These are phyloP conservation scores for Noturus placidus DNA, from an alignment of 2,113 vertebrate species.

Conservation along the genomic window DNA sequence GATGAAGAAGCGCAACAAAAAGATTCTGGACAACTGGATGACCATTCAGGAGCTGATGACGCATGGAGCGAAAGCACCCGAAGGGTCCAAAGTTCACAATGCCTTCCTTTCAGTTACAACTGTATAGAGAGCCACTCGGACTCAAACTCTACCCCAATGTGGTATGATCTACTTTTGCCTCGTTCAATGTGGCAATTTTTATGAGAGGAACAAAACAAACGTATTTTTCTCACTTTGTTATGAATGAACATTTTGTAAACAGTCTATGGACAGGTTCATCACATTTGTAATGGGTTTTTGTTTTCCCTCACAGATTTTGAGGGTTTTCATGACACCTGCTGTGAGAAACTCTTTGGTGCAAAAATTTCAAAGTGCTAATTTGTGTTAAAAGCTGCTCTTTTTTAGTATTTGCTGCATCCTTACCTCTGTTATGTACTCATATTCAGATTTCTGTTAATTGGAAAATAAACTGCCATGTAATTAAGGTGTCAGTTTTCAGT, in stretches of 20 bases:
- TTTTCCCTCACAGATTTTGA: conserved; percentile 54
- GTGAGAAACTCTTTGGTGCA: conserved; percentile 46
- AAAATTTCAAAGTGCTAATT: conserved; percentile 42
- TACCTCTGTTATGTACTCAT: background rate
- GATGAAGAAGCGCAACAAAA: conserved; percentile 98
- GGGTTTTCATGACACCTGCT: conserved; percentile 50
- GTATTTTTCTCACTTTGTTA: conserved; percentile 95
- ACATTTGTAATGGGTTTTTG: conserved; percentile 57
- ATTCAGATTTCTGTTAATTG: conserved; percentile 29
- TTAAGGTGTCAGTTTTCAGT: conserved; percentile 17
- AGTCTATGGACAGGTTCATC: conserved; percentile 67
- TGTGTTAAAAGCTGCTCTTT: conserved; percentile 38
- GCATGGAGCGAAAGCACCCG: conserved; percentile 90
- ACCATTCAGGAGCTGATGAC: conserved; percentile 99
- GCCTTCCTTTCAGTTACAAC: conserved; percentile 98
- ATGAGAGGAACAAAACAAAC: conserved; percentile 70
- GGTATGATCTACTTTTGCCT: conserved; percentile 92
- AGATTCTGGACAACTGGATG: conserved; percentile 99
- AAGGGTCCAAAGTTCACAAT: conserved; percentile 88
- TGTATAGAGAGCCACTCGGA: conserved; percentile 75
- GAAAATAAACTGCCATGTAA: conserved; percentile 29
- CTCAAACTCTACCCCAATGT: conserved; percentile 81
- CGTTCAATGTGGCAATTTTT: conserved; percentile 99
- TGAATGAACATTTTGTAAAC: conserved; percentile 88
- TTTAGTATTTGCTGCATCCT: conserved; percentile 6